Evolutionary conservation across 2,888 invertebrate genomes (phyloP), one percentile per base, ranked within the genome.

Genomic region (Aspidiotus rigidus): DNA sequence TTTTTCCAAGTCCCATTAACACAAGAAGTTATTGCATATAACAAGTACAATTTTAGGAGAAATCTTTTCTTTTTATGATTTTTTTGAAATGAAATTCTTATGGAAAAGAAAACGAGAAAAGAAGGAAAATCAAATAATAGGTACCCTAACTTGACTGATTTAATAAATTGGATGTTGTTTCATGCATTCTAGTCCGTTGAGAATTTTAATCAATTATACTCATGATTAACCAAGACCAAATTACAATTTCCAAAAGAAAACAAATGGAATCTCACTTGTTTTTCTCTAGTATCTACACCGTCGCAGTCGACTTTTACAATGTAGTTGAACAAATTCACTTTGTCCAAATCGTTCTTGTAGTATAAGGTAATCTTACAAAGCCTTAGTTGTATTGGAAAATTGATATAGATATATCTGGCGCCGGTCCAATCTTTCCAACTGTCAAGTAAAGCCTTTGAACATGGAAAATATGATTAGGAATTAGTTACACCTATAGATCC

Each of bases 381-480:
- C 7, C 78, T 78, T 69, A 79, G 75, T 41, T 79, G 78, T 67
- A 78, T 76, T 2, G 79, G 77, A 5, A 80, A 76, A 72, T 79
- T 77, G 73, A 79, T 74, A 72, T 79, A 80, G 61, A 80, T 76
- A 70, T 78, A 76, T 2, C 79, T 74, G 7, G 78, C 79, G 15
- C 79, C 79, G 7, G 79, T 79, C 79, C 79, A 80, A 70, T 80
- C 80, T 73, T 79, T 79, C 80, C 80, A 80, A 7, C 78, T 77
- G 69, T 77, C 77, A 16, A 78, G 76, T 74, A 79, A 74, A 10
- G 77, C 76, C 76, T 76, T 71, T 57, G 71, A 70, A 39, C 39
- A 13, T 28, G 28, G 28, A 28, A 28, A 28, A 28, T 1, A 28
- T 28, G 28, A 28, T 28, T 28, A 28, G 5, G 28, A 28, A 28